Evolutionary conservation across 2,113 vertebrate genomes (phyloP).

Genomic region (Cinclus cinclus): DNA sequence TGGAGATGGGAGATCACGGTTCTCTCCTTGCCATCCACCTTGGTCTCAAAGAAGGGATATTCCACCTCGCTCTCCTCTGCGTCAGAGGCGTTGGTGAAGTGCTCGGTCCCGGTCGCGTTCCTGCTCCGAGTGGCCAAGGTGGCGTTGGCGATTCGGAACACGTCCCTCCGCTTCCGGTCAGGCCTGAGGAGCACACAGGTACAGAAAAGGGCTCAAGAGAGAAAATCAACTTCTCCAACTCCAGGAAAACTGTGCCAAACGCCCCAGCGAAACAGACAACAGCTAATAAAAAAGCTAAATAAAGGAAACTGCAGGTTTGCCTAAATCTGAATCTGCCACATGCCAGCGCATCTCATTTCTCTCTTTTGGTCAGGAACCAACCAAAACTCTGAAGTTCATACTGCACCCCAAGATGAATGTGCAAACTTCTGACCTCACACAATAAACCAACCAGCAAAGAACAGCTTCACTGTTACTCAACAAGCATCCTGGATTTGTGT

Average conservation of each 20-base stretch:
- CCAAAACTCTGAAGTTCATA: neutral
- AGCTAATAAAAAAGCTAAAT: neutral
- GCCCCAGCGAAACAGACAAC: neutral
- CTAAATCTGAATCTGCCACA: neutral
- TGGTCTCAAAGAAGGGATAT: constrained; percentile 86
- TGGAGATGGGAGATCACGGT: constrained; percentile 86
- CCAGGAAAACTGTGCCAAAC: neutral
- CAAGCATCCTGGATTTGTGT: neutral
- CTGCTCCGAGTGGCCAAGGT: constrained; percentile 72
- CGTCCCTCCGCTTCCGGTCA: constrained; percentile 86
- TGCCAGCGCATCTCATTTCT: neutral
- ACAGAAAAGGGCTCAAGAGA: neutral
- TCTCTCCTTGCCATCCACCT: constrained; percentile 83
- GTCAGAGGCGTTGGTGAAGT: constrained; percentile 79
- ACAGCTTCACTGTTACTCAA: neutral
- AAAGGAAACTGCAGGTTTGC: neutral
- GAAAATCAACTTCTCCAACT: neutral
- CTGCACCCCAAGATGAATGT: neutral
- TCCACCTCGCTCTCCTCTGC: constrained; percentile 78
- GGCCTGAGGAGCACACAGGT: constrained; percentile 61
- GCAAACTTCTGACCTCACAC: neutral
- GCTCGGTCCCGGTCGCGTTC: constrained; percentile 70
- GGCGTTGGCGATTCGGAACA: constrained; percentile 82
- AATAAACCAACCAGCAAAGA: neutral
- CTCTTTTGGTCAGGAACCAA: neutral